Evolutionary conservation across 2,797 vertebrate genomes (phyloP).

Genomic region (Melanotaenia boesemani): DNA sequence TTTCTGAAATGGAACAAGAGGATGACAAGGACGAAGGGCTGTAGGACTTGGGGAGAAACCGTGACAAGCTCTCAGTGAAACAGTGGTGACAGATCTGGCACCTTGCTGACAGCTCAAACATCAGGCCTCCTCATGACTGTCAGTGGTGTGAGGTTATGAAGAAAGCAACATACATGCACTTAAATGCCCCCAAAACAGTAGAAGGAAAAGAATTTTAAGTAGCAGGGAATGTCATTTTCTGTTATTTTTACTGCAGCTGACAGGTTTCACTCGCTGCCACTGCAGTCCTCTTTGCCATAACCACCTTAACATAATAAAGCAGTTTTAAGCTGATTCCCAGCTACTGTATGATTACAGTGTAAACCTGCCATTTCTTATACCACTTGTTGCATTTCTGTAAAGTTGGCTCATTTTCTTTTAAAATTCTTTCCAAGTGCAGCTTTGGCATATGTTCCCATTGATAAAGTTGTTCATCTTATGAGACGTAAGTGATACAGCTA

Average conservation of each 20-base stretch:
- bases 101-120: conserved; percentile 48
- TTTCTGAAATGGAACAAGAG: conserved; percentile 8
- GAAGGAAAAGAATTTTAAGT: neutral
- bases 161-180: conserved; percentile 25
- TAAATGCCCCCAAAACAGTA: neutral
- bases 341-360: neutral
- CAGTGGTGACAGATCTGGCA: conserved; percentile 35
- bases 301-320: neutral
- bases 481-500: neutral
- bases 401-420: conserved; percentile 12
- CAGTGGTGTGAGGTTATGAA: conserved; percentile 31
- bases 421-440: conserved; percentile 19
- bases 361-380: neutral
- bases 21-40: neutral
- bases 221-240: neutral
- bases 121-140: conserved; percentile 27
- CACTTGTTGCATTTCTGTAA: conserved; percentile 19
- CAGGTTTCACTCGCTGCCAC: neutral
- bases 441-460: conserved; percentile 36
- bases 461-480: conserved; percentile 9
- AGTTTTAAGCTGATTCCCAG: neutral
- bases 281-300: neutral
- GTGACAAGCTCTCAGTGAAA: conserved; percentile 35
- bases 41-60: conserved; percentile 19
- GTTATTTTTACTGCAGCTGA: neutral